Evolutionary conservation across 2,113 vertebrate genomes (phyloP).

Genomic region (Jacana jacana): DNA sequence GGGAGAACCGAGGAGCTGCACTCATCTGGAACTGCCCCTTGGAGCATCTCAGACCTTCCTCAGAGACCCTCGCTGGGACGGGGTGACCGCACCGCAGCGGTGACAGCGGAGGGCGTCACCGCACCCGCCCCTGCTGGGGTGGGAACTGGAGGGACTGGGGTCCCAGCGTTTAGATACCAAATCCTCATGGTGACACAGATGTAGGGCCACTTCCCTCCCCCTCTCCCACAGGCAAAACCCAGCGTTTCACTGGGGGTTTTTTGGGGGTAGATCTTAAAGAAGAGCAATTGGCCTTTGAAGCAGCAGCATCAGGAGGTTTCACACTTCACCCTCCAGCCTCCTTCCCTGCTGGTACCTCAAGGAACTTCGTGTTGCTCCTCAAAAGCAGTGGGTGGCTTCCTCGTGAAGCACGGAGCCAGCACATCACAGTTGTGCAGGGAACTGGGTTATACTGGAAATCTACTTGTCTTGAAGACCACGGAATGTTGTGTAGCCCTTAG

Average conservation of each 20-base stretch:
- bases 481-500: neutral
- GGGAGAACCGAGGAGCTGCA: neutral
- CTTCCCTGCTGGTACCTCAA: neutral
- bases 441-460: neutral
- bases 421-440: fast-evolving
- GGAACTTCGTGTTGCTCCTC: neutral
- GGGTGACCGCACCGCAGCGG: fast-evolving
- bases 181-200: neutral
- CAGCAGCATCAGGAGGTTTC: neutral
- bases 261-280: no score
- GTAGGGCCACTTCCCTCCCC: neutral
- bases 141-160: neutral
- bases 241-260: neutral
- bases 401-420: neutral
- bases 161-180: no score
- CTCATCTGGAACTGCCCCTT: neutral
- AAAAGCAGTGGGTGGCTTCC: fast-evolving
- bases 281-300: no score
- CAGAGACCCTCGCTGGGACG: neutral
- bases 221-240: neutral
- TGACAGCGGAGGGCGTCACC: no score
- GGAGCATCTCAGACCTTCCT: neutral
- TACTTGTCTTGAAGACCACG: neutral
- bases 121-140: no score
- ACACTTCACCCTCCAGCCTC: fast-evolving